Percentiles rank a stretch among this genome's conserved stretches.
These are phyloP conservation scores for Neopelma chrysocephalum DNA, from an alignment of 2,797 vertebrate species.

Conservation along the genomic window DNA sequence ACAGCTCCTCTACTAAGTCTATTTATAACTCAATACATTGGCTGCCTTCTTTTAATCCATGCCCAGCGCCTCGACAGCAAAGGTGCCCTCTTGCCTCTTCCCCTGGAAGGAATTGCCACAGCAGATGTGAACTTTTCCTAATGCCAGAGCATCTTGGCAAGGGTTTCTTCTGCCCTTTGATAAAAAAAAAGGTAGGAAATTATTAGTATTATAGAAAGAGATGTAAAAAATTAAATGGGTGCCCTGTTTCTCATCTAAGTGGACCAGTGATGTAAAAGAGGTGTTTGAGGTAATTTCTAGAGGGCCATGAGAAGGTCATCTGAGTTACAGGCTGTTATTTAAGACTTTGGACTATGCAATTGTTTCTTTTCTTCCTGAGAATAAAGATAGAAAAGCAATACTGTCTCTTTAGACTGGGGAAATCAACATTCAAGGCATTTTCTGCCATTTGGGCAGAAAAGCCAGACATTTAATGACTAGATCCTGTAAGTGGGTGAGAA, in stretches of 20 bases:
- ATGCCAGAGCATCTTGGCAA: background rate
- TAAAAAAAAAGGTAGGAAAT: background rate
- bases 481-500: background rate
- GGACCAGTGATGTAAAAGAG: background rate
- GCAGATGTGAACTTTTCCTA: background rate
- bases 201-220: background rate
- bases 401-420: background rate
- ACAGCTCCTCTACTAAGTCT: background rate
- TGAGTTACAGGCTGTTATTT: background rate
- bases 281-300: background rate
- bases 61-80: fast-evolving
- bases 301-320: background rate
- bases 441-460: background rate
- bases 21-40: background rate
- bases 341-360: background rate
- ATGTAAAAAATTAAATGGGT: background rate
- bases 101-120: background rate
- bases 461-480: background rate
- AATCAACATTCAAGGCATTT: background rate
- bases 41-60: background rate
- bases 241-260: background rate
- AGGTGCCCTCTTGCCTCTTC: background rate
- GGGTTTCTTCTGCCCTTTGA: background rate
- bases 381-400: background rate
- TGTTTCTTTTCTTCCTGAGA: constrained; percentile 6